A percentile compares a stretch with the other conserved stretches of the same genome.
Evolutionary conservation across 2,888 invertebrate species (phyloP).

Genomic region (Harmothoe impar): DNA sequence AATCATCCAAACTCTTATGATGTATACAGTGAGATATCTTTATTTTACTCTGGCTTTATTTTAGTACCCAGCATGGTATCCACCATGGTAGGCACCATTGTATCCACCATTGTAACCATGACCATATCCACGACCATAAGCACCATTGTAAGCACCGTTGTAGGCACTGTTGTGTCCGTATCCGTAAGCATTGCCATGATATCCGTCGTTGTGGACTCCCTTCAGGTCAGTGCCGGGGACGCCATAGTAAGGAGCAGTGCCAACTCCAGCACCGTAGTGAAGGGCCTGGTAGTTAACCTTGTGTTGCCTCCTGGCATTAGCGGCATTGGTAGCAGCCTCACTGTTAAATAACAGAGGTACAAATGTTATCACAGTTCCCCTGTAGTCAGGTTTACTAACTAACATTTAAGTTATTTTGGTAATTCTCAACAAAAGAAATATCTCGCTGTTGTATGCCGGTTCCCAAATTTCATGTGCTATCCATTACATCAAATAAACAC

Average conservation of each 20-base stretch:
- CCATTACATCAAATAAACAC: too few relatives aligned
- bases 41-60: too few relatives aligned
- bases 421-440: too few relatives aligned
- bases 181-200: neutral
- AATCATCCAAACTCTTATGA: too few relatives aligned
- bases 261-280: slow-evolving; percentile 48
- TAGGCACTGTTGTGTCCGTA: neutral
- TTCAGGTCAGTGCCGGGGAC: slow-evolving; percentile 32
- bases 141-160: slow-evolving; percentile 42
- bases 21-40: too few relatives aligned
- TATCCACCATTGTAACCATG: neutral
- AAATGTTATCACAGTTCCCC: too few relatives aligned
- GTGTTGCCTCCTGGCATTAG: slow-evolving; percentile 14
- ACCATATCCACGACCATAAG: slow-evolving; percentile 5
- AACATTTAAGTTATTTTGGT: too few relatives aligned
- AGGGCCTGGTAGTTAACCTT: slow-evolving; percentile 16
- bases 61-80: too few relatives aligned
- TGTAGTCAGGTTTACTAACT: too few relatives aligned
- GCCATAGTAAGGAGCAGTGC: slow-evolving; percentile 44
- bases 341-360: neutral
- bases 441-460: too few relatives aligned
- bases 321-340: slow-evolving; percentile 2
- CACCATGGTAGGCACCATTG: too few relatives aligned
- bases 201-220: slow-evolving; percentile 16
- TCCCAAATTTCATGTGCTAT: too few relatives aligned